Evolutionary conservation across 2,113 vertebrate species (phyloP).

Genomic region (Pardalotus punctatus): DNA sequence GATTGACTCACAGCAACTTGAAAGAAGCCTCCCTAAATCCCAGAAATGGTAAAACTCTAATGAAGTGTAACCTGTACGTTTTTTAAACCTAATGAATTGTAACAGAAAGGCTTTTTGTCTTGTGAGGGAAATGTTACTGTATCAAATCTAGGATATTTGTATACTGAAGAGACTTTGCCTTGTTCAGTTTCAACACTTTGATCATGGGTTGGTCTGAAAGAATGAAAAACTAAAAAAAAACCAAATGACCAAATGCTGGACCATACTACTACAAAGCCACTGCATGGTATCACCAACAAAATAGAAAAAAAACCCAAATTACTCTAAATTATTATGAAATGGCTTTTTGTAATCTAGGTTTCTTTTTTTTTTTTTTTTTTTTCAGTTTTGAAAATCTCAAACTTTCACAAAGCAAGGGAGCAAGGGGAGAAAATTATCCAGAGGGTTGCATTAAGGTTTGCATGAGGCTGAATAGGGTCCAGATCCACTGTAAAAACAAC

Average conservation of each 20-base stretch:
- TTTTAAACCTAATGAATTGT: neutral
- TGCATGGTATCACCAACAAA: neutral
- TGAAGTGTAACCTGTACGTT: neutral
- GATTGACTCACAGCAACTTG: neutral
- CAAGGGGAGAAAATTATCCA: neutral
- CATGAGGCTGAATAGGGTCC: neutral
- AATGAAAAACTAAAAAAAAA: neutral
- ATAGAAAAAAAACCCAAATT: rapidly evolving
- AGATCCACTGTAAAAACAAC: neutral
- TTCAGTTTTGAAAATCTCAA: neutral
- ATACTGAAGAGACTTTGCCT: neutral
- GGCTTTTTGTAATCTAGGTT: neutral
- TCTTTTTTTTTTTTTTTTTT: neutral
- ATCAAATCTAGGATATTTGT: neutral
- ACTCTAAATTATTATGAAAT: neutral
- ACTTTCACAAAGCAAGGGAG: neutral
- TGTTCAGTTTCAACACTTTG: neutral
- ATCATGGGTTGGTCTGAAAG: neutral
- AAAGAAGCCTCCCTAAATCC: neutral
- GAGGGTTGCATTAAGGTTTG: neutral
- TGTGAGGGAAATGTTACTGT: neutral
- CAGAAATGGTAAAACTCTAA: neutral
- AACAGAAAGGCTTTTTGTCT: neutral
- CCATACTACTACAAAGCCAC: neutral
- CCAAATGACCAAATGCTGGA: rapidly evolving